A percentile compares a stretch with the other conserved stretches of the same genome.
Evolutionary conservation across 2,113 vertebrate genomes (phyloP).

Genomic region (Syrrhaptes paradoxus): DNA sequence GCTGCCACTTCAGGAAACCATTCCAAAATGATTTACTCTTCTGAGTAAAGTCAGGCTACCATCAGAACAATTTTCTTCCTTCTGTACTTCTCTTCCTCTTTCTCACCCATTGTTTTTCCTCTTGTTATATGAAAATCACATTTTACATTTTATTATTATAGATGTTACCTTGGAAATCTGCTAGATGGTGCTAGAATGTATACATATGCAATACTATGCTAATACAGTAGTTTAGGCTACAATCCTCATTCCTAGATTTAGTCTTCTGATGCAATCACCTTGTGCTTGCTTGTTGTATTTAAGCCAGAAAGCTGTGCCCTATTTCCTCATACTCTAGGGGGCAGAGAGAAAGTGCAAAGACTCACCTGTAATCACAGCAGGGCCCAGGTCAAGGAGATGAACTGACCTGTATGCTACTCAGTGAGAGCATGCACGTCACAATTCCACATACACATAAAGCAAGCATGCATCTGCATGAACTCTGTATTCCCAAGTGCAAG

Average conservation of each 20-base stretch:
- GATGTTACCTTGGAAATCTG: neutral
- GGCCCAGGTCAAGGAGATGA: neutral
- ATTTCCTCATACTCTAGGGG: neutral
- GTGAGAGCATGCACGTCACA: neutral
- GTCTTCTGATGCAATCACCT: neutral
- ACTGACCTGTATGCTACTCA: rapidly evolving
- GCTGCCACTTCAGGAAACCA: neutral
- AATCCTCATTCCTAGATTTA: neutral
- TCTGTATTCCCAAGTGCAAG: neutral
- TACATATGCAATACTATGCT: neutral
- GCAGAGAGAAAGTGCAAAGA: rapidly evolving
- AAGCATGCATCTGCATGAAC: neutral
- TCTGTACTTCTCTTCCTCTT: neutral
- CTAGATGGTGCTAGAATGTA: slow-evolving; percentile 37
- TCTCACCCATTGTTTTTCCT: neutral
- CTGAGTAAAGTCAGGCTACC: neutral
- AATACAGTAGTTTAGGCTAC: neutral
- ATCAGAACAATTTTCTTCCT: neutral
- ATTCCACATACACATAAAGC: neutral
- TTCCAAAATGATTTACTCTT: neutral
- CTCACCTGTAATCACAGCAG: neutral
- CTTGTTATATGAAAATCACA: neutral
- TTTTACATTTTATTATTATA: neutral
- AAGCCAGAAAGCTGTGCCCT: neutral
- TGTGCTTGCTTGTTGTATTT: neutral